Conservation (phyloP, 2,888 invertebrate species). For the Aricia artaxerxes region DNA sequence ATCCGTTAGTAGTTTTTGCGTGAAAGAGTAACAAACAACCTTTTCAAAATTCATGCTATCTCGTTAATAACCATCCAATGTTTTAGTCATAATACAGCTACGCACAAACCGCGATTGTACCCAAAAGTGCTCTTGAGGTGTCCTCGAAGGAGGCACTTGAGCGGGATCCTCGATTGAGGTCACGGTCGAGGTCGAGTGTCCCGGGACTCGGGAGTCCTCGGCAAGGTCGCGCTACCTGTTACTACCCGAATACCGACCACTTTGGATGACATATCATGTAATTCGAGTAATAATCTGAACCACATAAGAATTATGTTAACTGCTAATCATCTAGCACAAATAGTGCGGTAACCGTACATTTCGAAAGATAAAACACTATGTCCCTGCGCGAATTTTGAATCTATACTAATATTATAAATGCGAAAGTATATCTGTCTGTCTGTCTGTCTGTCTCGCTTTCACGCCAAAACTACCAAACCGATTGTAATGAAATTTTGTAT, state of each 20-base stretch:
- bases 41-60: neutral
- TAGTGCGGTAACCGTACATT: too few relatives aligned
- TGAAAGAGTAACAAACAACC: too few relatives aligned
- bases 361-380: too few relatives aligned
- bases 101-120: neutral
- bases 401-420: too few relatives aligned
- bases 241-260: neutral
- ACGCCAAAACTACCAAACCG: too few relatives aligned
- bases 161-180: neutral
- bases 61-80: neutral
- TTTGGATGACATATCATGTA: neutral
- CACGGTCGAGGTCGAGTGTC: constrained; percentile 3
- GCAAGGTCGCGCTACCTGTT: neutral
- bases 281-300: neutral
- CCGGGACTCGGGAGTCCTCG: neutral
- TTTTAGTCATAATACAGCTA: neutral
- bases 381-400: too few relatives aligned
- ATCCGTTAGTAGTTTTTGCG: too few relatives aligned
- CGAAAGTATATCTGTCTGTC: too few relatives aligned
- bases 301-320: too few relatives aligned
- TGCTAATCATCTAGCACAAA: too few relatives aligned
- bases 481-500: too few relatives aligned
- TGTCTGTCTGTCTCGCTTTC: too few relatives aligned
- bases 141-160: neutral
- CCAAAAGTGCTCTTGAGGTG: neutral